These are phyloP conservation scores for Whitmania pigra DNA, from an alignment of 1,140 invertebrate species.

Conservation along the genomic window DNA sequence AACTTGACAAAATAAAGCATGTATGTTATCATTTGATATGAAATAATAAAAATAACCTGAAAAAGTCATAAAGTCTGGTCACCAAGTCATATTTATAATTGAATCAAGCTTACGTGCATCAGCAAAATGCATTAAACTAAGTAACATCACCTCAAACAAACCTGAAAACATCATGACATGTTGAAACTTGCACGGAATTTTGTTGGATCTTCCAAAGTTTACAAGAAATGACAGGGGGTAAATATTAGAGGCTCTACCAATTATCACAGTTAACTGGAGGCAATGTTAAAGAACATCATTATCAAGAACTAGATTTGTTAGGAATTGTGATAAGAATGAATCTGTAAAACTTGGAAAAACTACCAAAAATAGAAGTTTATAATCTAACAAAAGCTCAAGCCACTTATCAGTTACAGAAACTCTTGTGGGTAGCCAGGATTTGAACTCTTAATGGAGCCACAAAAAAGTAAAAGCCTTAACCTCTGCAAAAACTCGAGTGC, in stretches of 20 bases:
- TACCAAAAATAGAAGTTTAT: too few relatives aligned
- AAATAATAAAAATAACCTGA: too few relatives aligned
- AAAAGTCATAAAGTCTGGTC: too few relatives aligned
- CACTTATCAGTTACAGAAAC: too few relatives aligned
- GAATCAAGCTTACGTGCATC: too few relatives aligned
- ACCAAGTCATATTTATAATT: too few relatives aligned
- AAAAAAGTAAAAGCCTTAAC: too few relatives aligned
- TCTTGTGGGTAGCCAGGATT: too few relatives aligned
- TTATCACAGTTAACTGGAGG: constrained; percentile 59
- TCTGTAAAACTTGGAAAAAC: constrained; percentile 10
- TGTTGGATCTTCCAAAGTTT: constrained; percentile 83
- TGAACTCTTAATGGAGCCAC: too few relatives aligned
- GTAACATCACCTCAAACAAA: constrained; percentile 39
- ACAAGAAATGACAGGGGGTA: constrained; percentile 85
- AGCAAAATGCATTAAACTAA: background rate
- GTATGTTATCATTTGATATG: too few relatives aligned
- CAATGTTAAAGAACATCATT: background rate
- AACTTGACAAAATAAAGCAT: too few relatives aligned
- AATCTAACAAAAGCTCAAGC: too few relatives aligned
- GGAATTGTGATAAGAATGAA: background rate
- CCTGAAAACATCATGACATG: constrained; percentile 98
- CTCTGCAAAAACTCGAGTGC: background rate
- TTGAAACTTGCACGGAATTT: constrained; percentile 78
- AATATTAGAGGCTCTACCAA: constrained; percentile 80
- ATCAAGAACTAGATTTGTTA: background rate